Conservation (phyloP, 2,113 vertebrate genomes). For the Ellobius talpinus region DNA sequence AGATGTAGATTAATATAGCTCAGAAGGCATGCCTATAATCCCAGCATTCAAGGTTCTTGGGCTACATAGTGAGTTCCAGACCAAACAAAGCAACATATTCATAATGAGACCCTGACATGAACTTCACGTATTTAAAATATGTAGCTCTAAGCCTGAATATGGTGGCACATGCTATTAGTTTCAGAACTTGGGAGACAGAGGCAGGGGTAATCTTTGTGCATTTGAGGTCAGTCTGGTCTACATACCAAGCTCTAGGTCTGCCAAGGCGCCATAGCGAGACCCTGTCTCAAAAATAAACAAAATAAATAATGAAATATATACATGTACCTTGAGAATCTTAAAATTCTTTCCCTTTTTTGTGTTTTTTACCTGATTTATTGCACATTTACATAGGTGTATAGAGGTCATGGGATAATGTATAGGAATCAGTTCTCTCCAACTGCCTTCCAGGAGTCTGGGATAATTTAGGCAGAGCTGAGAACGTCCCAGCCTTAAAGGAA, state of each 20-base stretch:
- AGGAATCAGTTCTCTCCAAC: not conserved
- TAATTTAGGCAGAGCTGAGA: not conserved
- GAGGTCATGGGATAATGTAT: not conserved
- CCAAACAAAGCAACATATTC: not conserved
- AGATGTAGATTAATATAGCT: not conserved
- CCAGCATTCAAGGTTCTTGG: not conserved
- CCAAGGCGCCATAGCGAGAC: not conserved
- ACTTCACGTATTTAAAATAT: not conserved
- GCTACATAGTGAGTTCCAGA: not conserved
- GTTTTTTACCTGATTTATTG: not conserved
- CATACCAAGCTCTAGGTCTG: not conserved
- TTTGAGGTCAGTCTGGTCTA: not conserved
- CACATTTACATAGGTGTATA: not conserved
- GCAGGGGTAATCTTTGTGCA: not conserved
- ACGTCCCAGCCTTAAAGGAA: not conserved
- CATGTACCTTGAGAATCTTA: not conserved
- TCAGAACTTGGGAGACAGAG: not conserved
- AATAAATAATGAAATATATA: not conserved
- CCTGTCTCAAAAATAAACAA: not conserved
- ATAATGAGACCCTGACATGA: not conserved
- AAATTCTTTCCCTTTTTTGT: not conserved
- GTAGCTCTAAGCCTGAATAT: too few relatives aligned
- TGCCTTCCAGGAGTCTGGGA: not conserved
- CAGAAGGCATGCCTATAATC: not conserved
- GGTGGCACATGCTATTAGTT: not conserved